Conservation (phyloP, 23 tunicate genomes). For the Styela plicata region DNA sequence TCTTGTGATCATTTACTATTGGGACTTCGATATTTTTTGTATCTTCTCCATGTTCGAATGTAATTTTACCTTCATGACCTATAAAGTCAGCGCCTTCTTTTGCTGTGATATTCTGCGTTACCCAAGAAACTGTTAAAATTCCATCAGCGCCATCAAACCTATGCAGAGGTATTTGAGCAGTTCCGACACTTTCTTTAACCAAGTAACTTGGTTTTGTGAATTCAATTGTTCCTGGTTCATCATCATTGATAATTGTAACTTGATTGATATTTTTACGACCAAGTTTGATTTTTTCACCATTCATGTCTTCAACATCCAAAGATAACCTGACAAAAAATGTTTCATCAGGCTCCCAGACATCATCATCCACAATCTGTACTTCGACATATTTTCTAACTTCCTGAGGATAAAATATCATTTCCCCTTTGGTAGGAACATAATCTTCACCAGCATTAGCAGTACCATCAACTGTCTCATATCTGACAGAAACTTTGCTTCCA, state of each 20-base stretch:
- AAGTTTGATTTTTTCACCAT: conserved; percentile 49
- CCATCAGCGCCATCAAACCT: conserved; percentile 93
- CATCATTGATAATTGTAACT: conserved; percentile 96
- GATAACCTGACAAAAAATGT: conserved; percentile 87
- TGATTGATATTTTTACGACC: conserved; percentile 86
- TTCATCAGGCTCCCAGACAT: conserved; percentile 98
- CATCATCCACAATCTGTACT: conserved; percentile 88
- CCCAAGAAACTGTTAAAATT: conserved; percentile 67
- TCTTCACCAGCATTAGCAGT: conserved; percentile 86
- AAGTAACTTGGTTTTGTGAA: conserved; percentile 90
- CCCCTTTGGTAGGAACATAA: conserved; percentile 45
- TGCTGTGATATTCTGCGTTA: conserved; percentile 51
- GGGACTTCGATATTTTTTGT: conserved; percentile 66
- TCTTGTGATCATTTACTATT: conserved; percentile 83
- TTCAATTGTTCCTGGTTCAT: conserved; percentile 97
- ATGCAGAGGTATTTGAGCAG: conserved; percentile 73
- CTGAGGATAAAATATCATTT: conserved; percentile 57
- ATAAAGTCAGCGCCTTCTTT: conserved; percentile 79
- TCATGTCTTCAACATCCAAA: conserved; percentile 24
- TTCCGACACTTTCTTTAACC: conserved; percentile 90
- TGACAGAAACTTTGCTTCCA: conserved; percentile 36
- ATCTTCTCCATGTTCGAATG: conserved; percentile 90
- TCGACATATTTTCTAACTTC: conserved; percentile 59
- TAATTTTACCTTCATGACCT: conserved; percentile 65
- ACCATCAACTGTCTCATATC: conserved; percentile 91